These are phyloP conservation scores for Hydrolagus affinis DNA, from an alignment of 2,113 vertebrate genomes.

Conservation along the genomic window DNA sequence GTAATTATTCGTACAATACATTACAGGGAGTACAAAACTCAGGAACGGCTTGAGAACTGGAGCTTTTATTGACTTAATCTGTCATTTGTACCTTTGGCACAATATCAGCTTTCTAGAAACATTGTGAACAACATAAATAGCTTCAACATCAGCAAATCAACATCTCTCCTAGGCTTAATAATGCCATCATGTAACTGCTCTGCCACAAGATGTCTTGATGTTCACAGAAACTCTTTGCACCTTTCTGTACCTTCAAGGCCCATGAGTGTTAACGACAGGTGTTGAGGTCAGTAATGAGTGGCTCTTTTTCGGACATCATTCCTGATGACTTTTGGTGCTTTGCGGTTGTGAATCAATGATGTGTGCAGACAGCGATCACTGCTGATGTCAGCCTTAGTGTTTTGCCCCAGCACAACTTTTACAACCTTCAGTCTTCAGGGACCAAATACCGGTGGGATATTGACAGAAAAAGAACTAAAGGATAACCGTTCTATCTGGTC, in stretches of 20 bases:
- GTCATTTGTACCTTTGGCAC: background rate
- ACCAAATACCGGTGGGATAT: background rate
- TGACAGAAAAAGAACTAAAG: background rate
- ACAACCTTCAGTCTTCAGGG: background rate
- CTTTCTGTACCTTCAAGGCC: background rate
- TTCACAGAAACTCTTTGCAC: background rate
- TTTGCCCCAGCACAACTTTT: background rate
- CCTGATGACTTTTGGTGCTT: background rate
- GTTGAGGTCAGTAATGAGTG: background rate
- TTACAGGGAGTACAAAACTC: background rate
- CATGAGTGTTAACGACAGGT: background rate
- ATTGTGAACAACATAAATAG: background rate
- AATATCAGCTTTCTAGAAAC: background rate
- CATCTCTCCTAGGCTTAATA: background rate
- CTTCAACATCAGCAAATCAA: background rate
- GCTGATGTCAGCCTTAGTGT: background rate
- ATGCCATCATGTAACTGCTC: background rate
- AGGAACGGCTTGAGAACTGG: background rate
- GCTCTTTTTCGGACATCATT: background rate
- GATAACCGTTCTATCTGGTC: conserved; percentile 1
- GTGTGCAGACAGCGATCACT: background rate
- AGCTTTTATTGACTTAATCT: background rate
- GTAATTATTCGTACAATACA: background rate
- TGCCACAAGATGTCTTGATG: background rate
- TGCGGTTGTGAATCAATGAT: background rate